These are phyloP conservation scores for Gymnocheta viridis DNA, from an alignment of 2,888 invertebrate species.

Conservation along the genomic window DNA sequence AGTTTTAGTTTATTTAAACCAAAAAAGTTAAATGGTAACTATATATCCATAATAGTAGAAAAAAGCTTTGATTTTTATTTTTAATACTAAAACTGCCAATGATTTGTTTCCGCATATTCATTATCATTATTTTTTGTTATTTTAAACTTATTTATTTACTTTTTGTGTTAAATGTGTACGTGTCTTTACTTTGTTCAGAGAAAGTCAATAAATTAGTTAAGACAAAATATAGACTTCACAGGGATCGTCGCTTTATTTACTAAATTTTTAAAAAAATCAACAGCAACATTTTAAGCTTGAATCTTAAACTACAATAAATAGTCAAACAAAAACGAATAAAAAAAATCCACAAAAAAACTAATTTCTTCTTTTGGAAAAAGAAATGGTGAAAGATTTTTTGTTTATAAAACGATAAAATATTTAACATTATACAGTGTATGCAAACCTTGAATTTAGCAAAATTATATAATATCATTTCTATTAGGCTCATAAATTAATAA, in stretches of 20 bases:
- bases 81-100: slow-evolving; percentile 69
- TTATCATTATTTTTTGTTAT: slow-evolving; percentile 61
- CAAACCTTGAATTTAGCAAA: no score
- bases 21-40: background rate
- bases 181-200: slow-evolving; percentile 73
- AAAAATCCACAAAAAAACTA: no score
- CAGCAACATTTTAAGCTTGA: no score
- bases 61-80: slow-evolving; percentile 29
- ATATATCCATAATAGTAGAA: background rate
- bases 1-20: background rate
- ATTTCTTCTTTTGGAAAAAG: no score
- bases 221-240: background rate
- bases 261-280: no score
- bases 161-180: slow-evolving; percentile 65
- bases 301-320: no score
- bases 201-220: slow-evolving; percentile 78
- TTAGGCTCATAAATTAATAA: no score
- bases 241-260: background rate
- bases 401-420: no score
- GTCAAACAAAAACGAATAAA: no score
- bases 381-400: no score
- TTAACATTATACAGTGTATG: no score
- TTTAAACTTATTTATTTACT: slow-evolving; percentile 30
- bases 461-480: no score
- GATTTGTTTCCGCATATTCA: slow-evolving; percentile 73